Evolutionary conservation across 2,888 invertebrate species (phyloP), one percentile per base, ranked within the genome.

Genomic region (Spodoptera picta): DNA sequence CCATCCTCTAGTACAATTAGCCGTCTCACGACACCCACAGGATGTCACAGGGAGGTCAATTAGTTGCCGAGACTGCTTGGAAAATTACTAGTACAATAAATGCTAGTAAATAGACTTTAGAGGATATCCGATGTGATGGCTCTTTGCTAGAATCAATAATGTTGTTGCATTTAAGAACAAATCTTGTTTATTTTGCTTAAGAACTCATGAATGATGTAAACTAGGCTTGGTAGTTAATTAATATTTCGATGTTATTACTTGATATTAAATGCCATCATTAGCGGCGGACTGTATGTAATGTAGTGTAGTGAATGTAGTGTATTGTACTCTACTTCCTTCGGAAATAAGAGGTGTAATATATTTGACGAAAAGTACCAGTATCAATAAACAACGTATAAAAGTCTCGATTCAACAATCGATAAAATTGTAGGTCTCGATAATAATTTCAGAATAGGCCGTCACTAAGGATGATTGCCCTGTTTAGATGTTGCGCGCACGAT

Each of bases 401-500:
- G 47, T n/a, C 1, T 6, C 5, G n/a, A 12, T 12, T 27, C 3
- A 31, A 45, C 19, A 65, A 43, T 59, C 45, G 51, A 71, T 57
- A 48, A 57, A 60, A 19, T 19, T 7, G 11, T 14, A 10, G 11
- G 19, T 44, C 44, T 73, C 43, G 60, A 68, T 58, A 68, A 59
- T 50, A 57, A 69, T 69, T 53, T 57, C 41, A 47, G 19, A 55
- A 51, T 61, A 12, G 52, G 36, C 14, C 67, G 62, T 60, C 73
- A 73, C 69, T 69, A 73, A 47, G 55, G 31, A 67, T 67, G 64
- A 73, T 73, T 67, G 71, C 69, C 61, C 65, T 66, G 73, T 78
- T 71, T 58, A 66, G 65, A 67, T 75, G 75, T 57, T 53, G 52
- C 71, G 72, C 66, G 53, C 69, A 67, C 65, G 60, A 65, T 63